phyloP scores from a whole-genome alignment of 2,113 vertebrate genomes.

The Myrmecobius fasciatus region DNA sequence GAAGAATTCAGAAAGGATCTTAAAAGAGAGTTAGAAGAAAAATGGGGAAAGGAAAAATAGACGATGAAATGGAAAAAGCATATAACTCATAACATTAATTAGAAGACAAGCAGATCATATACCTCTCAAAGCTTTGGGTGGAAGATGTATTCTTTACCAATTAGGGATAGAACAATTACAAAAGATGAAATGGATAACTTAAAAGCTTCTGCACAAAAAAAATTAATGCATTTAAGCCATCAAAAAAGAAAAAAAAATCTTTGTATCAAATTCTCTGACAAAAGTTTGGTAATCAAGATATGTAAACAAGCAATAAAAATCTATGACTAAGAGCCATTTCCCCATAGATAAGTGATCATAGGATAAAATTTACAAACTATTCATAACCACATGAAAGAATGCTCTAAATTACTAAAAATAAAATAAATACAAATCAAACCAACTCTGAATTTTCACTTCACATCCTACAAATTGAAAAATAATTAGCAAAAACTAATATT shows the following conservation, averaged over 20 bases:
- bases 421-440: neutral
- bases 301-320: neutral
- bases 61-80: too few species aligned
- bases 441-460: neutral
- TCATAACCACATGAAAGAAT: neutral
- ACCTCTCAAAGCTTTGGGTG: neutral
- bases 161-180: neutral
- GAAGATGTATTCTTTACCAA: neutral
- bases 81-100: too few species aligned
- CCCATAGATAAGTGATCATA: neutral
- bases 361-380: neutral
- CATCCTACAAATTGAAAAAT: neutral
- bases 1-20: too few species aligned
- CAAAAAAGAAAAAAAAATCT: neutral
- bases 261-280: neutral
- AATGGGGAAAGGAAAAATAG: too few species aligned
- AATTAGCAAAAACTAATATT: neutral
- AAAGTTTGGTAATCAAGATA: neutral
- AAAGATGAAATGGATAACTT: neutral
- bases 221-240: neutral
- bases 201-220: neutral
- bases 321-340: neutral
- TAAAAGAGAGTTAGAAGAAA: too few species aligned
- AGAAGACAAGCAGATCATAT: neutral
- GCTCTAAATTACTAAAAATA: neutral